A percentile compares a stretch with the other conserved stretches of the same genome.
Evolutionary conservation across 2,888 invertebrate species (phyloP).

Genomic region (Hirtodrosophila duncani): DNA sequence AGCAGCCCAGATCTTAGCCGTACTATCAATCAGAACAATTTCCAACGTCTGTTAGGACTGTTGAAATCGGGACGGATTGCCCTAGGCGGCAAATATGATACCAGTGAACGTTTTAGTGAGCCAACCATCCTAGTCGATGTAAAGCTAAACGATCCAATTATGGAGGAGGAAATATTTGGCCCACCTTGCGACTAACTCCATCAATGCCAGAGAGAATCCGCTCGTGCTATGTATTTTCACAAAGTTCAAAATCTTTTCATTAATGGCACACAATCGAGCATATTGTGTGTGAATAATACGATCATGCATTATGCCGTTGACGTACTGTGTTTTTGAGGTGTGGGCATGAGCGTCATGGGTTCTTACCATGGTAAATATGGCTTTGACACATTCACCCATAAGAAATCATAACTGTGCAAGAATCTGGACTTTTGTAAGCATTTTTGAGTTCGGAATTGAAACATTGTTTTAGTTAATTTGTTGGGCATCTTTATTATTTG

Average conservation of each 20-base stretch:
- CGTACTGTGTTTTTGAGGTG: conserved; percentile 96
- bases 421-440: conserved; percentile 78
- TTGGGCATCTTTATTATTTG: too few species aligned
- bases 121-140: conserved; percentile 91
- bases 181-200: conserved; percentile 96
- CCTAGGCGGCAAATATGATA: conserved; percentile 88
- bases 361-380: conserved; percentile 93
- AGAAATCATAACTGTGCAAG: conserved; percentile 88
- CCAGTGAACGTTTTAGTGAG: conserved; percentile 87
- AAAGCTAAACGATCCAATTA: conserved; percentile 84
- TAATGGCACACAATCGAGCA: conserved; percentile 87
- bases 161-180: conserved; percentile 97
- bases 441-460: conserved; percentile 23
- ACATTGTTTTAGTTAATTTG: conserved; percentile 7
- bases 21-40: conserved; percentile 91
- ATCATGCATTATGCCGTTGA: conserved; percentile 92
- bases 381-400: conserved; percentile 96
- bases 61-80: conserved; percentile 86
- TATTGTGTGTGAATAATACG: conserved; percentile 90
- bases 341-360: conserved; percentile 96
- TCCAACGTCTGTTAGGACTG: conserved; percentile 86
- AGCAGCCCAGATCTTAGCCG: conserved; percentile 90
- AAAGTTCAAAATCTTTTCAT: conserved; percentile 85
- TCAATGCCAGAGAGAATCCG: conserved; percentile 82
- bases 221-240: conserved; percentile 88